Base-by-base conservation (phyloP, 2,113 vertebrate species). In the Fulmarus glacialis region DNA sequence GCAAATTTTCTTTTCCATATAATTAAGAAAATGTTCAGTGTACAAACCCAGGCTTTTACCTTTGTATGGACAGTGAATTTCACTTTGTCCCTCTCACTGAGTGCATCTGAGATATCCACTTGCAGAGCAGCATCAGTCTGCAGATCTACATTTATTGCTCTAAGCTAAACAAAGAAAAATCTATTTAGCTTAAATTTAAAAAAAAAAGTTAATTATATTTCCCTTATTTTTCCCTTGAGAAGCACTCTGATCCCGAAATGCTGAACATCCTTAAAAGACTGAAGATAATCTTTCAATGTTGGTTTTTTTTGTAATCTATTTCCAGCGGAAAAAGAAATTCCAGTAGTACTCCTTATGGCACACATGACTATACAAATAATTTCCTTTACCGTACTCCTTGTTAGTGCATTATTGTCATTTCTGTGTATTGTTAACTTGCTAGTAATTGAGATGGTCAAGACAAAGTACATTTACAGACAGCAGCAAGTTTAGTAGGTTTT, bases 41-140 rank as follows among this genome's bases (percentile, higher is more conserved):
- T 45, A 75, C 36, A 93, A 92, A 94, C n/a, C 22, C 48, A 95
- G 73, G 52, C 63, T 91, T 88, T 98, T 98, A 99, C 99, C 99
- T 99, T 99, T 91, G 99, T 99, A 97, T 99, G 99, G 66, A 99
- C 99, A 16, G 99, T 99, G 96, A 99, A 99, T 98, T 99, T 99
- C 92, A 99, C 99, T 98, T 99, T 99, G 98, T 99, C 99, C 93
- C 99, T 98, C 96, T 99, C 99, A 82, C 99, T 99, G 77, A 99
- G 98, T 56, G 99, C 99, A 93, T 99, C 99, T 12, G 99, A 99
- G 98, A 99, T 99, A 98, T 99, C 99, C 75, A 99, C 99, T 97
- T 99, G 99, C 72, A 99, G 98, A 62, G 99, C 99, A 92, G 99
- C 99, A 93, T 99, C 99, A 38, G 99, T 99, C 96, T 99, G 99